Evolutionary conservation across 2,113 vertebrate species (phyloP), one percentile per base, ranked within the genome.

Genomic region (Anguilla rostrata): DNA sequence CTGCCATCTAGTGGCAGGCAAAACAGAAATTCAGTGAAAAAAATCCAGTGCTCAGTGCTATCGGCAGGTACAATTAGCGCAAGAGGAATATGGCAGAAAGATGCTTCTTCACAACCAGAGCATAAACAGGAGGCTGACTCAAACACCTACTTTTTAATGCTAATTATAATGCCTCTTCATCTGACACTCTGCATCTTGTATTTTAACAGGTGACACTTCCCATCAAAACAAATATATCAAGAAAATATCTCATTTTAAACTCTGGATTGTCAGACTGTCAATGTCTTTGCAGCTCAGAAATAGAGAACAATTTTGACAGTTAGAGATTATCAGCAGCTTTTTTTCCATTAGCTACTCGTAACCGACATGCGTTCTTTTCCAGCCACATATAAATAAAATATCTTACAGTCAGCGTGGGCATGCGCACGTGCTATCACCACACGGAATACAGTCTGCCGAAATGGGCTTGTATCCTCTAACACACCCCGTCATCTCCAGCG

Each of bases 1-100:
- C 87, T 90, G 91, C 91, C 91, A 90, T 90, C 91, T 91, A 87
- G 91, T 91, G 91, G 87, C 39, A 3, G 39, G 22, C 29, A 39
- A 3, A 7, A 79, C 29, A 14, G 1, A 56, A 56, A 56, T 79
- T 7, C 26, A 29, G 29, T 39, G 14, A 34, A 39, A 34, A 34
- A 34, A 34, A 34, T 53, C 49, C 18, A 80, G 34, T 40, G 4
- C 79, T 16, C 5, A 11, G 16, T 22, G 9, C 39, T 9, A 81
- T 18, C 79, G 43, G 79, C 41, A 81, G 15, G 40, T 39, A 81
- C 16, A 81, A 81, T 81, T 20, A 41, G 5, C 0, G 15, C 34
- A 1, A 81, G 39, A 22, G 15, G 39, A 41, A 22, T 2, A 46
- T 18, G 22, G 1, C 7, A 22, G 78, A 29, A 40, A 81, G 40